These are phyloP conservation scores for Macroramphosus scolopax DNA, from an alignment of 2,797 vertebrate species.

Conservation along the genomic window DNA sequence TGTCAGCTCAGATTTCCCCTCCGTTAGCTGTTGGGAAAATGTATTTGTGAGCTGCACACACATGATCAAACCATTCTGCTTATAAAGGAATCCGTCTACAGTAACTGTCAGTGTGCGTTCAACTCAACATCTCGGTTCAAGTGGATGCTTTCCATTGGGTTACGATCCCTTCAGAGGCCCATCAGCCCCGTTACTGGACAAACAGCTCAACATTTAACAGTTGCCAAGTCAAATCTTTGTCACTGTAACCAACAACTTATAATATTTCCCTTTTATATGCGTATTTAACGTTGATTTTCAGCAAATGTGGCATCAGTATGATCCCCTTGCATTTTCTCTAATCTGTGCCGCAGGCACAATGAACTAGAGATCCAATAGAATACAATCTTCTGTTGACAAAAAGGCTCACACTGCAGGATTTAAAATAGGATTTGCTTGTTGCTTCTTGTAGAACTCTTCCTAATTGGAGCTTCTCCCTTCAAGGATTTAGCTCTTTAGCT, in stretches of 20 bases:
- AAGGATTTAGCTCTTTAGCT: slow-evolving; percentile 3
- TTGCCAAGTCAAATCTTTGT: slow-evolving; percentile 11
- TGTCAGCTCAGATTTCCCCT: slow-evolving; percentile 29
- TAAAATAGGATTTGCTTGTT: slow-evolving; percentile 10
- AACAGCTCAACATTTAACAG: slow-evolving; percentile 3
- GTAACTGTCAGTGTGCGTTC: slow-evolving; percentile 15
- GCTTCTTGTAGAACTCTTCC: no score
- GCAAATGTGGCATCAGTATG: slow-evolving; percentile 10
- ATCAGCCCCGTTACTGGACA: neutral
- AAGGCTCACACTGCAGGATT: slow-evolving; percentile 12
- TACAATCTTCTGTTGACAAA: slow-evolving; percentile 17
- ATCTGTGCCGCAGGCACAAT: slow-evolving; percentile 14
- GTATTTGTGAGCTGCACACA: neutral
- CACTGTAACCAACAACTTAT: no score
- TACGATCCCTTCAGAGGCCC: slow-evolving; percentile 2
- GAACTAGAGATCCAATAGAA: slow-evolving; percentile 5
- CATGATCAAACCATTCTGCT: slow-evolving; percentile 3
- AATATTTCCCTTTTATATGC: no score
- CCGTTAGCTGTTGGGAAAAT: slow-evolving; percentile 4
- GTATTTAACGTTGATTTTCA: no score
- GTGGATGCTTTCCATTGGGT: slow-evolving; percentile 4
- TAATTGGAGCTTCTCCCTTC: slow-evolving; percentile 9
- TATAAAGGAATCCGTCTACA: slow-evolving; percentile 7
- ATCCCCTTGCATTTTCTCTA: slow-evolving; percentile 10
- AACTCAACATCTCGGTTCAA: neutral